Percentiles rank a stretch among this genome's conserved stretches.
Conservation (phyloP, 1,140 invertebrate genomes). For the Elysia chlorotica region DNA sequence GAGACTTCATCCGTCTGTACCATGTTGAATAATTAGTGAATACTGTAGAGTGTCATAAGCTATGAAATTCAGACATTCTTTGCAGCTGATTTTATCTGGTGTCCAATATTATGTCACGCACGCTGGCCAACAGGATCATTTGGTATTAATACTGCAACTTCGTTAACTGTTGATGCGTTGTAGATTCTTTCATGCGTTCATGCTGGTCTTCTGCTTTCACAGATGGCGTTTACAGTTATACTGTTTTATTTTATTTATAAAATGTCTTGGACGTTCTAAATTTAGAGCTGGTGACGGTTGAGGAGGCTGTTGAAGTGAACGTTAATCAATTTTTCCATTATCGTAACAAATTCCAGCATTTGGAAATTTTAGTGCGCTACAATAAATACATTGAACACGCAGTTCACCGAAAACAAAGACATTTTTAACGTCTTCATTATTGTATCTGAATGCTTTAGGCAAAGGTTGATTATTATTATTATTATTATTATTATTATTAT, state of each 20-base stretch:
- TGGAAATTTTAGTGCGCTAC: neutral
- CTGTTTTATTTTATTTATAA: neutral
- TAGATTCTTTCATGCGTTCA: neutral
- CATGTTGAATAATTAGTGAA: neutral
- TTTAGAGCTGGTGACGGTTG: neutral
- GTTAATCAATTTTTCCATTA: neutral
- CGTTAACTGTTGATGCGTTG: neutral
- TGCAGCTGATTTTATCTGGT: neutral
- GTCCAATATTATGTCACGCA: neutral
- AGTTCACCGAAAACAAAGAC: too few relatives aligned
- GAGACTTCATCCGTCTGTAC: neutral
- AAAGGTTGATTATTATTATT: too few relatives aligned
- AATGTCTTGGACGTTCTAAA: neutral
- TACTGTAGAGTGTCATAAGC: conserved; percentile 2
- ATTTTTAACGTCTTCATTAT: too few relatives aligned
- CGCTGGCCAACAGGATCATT: neutral
- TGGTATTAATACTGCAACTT: neutral
- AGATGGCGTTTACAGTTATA: neutral
- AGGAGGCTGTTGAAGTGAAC: neutral
- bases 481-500: too few relatives aligned
- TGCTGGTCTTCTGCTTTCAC: neutral
- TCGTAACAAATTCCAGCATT: neutral
- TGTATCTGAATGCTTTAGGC: too few relatives aligned
- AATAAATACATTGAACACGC: neutral
- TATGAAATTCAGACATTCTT: neutral